These are phyloP conservation scores for Aurelia aurita DNA, from an alignment of 30 jellyfish, hydroid and myxozoan genomes.

Conservation along the genomic window DNA sequence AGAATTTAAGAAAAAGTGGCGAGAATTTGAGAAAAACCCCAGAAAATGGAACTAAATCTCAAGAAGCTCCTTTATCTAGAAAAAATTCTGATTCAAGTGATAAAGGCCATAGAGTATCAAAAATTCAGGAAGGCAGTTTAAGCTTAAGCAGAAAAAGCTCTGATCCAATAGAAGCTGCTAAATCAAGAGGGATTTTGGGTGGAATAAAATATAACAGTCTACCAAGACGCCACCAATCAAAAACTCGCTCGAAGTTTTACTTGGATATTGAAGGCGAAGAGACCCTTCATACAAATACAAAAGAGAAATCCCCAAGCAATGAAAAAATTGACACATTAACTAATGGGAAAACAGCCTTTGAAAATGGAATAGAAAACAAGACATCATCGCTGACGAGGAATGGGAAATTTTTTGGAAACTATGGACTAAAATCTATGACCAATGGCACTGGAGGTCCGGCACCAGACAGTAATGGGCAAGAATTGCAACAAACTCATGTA, in stretches of 20 bases:
- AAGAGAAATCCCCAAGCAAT: not conserved
- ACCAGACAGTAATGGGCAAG: constrained; percentile 10
- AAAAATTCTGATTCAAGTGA: constrained; percentile 33
- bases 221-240: constrained; percentile 62
- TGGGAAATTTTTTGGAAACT: constrained; percentile 18
- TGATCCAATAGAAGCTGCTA: constrained; percentile 26
- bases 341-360: constrained; percentile 17
- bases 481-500: constrained; percentile 83
- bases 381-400: constrained; percentile 4
- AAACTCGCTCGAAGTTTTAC: constrained; percentile 51
- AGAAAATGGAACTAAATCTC: constrained; percentile 12
- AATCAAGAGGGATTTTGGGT: constrained; percentile 43
- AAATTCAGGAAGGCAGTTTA: constrained; percentile 7
- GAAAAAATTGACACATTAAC: not conserved
- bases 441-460: constrained; percentile 22
- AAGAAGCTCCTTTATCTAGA: not conserved
- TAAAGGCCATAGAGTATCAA: constrained; percentile 8
- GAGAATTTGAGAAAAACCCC: constrained; percentile 10
- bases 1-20: not conserved
- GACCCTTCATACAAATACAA: constrained; percentile 13
- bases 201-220: constrained; percentile 72
- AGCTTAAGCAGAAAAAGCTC: constrained; percentile 10
- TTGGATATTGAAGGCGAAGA: constrained; percentile 69
- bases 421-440: not conserved
- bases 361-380: constrained; percentile 32